These are phyloP conservation scores for Sweltsa coloradensis DNA, from an alignment of 1,140 invertebrate species.

Conservation along the genomic window DNA sequence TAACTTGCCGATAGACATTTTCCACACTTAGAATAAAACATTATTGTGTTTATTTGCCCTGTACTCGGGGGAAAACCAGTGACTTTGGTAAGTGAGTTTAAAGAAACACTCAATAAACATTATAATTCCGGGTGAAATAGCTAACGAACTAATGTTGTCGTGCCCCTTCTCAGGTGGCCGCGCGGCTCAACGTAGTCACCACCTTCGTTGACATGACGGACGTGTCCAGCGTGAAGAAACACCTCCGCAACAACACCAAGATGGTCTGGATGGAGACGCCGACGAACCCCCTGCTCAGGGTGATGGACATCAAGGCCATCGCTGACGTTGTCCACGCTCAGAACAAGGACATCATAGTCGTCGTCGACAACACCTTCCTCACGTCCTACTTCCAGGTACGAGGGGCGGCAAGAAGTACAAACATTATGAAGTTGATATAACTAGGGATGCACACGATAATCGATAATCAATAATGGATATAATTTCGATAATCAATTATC, in stretches of 20 bases:
- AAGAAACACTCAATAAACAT: no score
- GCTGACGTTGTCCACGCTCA: conserved; percentile 43
- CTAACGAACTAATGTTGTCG: no score
- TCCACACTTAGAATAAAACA: no score
- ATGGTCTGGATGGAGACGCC: conserved; percentile 96
- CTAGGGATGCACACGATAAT: no score
- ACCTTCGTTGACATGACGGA: conserved; percentile 76
- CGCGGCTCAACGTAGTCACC: conserved; percentile 54
- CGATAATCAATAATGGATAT: no score
- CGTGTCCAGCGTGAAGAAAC: conserved; percentile 47
- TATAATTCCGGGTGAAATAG: no score
- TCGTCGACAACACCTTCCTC: conserved; percentile 96
- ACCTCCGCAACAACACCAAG: conserved; percentile 77
- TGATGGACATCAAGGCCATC: conserved; percentile 77
- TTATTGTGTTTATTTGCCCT: no score
- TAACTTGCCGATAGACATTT: no score
- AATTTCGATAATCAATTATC: no score
- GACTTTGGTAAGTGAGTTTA: no score
- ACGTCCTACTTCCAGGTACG: conserved; percentile 86
- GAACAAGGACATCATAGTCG: conserved; percentile 60
- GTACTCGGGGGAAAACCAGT: no score
- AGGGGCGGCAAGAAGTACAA: no score
- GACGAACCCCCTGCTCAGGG: conserved; percentile 91
- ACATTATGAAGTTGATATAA: neutral
- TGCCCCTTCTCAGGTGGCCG: conserved; percentile 39